A percentile compares a stretch with the other conserved stretches of the same genome.
phyloP scores from a whole-genome alignment of 2,888 invertebrate genomes.

The Opisthograptis luteolata region DNA sequence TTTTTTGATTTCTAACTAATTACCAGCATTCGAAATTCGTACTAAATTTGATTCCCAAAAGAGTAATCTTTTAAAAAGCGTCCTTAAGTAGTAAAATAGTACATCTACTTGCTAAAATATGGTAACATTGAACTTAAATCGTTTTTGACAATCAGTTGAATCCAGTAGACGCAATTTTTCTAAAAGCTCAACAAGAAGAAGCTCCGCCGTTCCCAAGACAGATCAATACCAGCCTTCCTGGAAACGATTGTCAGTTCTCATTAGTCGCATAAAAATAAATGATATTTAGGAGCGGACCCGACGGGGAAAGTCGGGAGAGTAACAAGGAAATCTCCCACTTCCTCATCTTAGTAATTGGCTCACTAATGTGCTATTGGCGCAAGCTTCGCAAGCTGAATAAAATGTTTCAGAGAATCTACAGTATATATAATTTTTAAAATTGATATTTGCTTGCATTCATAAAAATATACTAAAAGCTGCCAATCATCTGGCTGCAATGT shows the following conservation, averaged over 20 bases:
- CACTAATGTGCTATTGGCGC: conserved; percentile 37
- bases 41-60: no score
- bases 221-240: conserved; percentile 55
- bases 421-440: not conserved
- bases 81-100: no score
- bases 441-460: not conserved
- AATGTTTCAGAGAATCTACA: not conserved
- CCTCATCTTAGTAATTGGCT: conserved; percentile 53
- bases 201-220: conserved; percentile 6
- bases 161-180: not conserved
- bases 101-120: no score
- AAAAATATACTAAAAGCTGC: no score
- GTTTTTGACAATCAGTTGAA: not conserved
- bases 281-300: conserved; percentile 57
- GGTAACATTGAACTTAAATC: not conserved
- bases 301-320: conserved; percentile 37
- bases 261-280: conserved; percentile 75
- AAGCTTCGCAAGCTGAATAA: conserved; percentile 13
- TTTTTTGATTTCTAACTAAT: no score
- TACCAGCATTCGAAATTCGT: no score
- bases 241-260: conserved; percentile 69
- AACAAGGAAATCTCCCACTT: conserved; percentile 46
- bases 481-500: no score
- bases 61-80: no score
- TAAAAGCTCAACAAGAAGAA: conserved; percentile 6